Conservation (phyloP, 2,888 invertebrate genomes). For the Schrankia costaestrigalis region DNA sequence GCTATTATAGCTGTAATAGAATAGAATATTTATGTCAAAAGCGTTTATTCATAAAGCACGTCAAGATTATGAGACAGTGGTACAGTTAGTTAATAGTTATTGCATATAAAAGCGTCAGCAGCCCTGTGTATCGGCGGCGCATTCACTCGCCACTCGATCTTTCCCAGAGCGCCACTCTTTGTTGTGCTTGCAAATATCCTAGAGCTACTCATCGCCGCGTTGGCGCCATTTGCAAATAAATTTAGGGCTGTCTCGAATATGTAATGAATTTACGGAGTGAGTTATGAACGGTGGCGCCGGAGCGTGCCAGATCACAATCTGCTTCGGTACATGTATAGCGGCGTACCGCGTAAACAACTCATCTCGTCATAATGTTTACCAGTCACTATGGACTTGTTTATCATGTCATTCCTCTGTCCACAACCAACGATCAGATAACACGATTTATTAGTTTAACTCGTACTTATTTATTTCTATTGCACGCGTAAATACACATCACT, state of each 20-base stretch:
- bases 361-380: slow-evolving; percentile 56
- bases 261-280: slow-evolving; percentile 73
- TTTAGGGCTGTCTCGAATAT: slow-evolving; percentile 74
- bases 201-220: slow-evolving; percentile 62
- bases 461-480: slow-evolving; percentile 13
- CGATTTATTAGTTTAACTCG: slow-evolving; percentile 38
- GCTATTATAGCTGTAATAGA: slow-evolving; percentile 12
- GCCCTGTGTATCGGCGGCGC: slow-evolving; percentile 24
- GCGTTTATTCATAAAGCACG: slow-evolving; percentile 26
- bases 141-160: slow-evolving; percentile 36
- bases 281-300: slow-evolving; percentile 67
- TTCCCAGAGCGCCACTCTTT: slow-evolving; percentile 47
- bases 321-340: slow-evolving; percentile 37
- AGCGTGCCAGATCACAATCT: slow-evolving; percentile 68
- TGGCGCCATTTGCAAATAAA: slow-evolving; percentile 77
- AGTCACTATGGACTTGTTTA: slow-evolving; percentile 43
- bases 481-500: slow-evolving; percentile 9
- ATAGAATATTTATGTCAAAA: slow-evolving; percentile 8
- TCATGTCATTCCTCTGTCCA: slow-evolving; percentile 43
- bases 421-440: slow-evolving; percentile 42
- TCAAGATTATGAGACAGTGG: slow-evolving; percentile 18
- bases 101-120: slow-evolving; percentile 19
- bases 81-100: slow-evolving; percentile 12
- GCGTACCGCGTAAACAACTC: slow-evolving; percentile 54
- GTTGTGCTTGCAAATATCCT: slow-evolving; percentile 64